These are phyloP conservation scores for Galeruca laticollis DNA, from an alignment of 2,888 invertebrate species.

Conservation along the genomic window DNA sequence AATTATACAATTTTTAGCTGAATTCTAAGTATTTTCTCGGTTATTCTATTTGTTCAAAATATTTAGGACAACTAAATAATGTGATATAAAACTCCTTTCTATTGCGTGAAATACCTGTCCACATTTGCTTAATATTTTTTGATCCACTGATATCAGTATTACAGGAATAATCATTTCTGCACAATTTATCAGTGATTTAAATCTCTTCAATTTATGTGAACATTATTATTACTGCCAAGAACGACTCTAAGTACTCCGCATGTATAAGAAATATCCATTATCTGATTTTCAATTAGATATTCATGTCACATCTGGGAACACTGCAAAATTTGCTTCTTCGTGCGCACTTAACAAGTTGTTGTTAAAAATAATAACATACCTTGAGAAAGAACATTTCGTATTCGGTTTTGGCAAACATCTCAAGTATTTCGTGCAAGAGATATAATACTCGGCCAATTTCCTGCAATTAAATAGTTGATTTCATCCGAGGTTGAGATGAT, in stretches of 20 bases:
- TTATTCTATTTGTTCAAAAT: too few relatives aligned
- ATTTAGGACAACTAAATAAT: too few relatives aligned
- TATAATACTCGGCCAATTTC: not conserved
- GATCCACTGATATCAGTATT: too few relatives aligned
- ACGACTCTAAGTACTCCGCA: not conserved
- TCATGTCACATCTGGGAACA: slow-evolving; percentile 7
- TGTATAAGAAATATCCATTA: slow-evolving; percentile 1
- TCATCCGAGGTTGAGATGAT: not conserved
- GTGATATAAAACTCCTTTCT: too few relatives aligned
- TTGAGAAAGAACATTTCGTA: slow-evolving; percentile 5
- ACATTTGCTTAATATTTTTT: too few relatives aligned
- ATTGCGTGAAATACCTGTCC: too few relatives aligned
- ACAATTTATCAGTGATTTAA: too few relatives aligned
- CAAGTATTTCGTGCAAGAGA: not conserved
- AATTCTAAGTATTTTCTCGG: too few relatives aligned
- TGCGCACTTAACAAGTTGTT: slow-evolving; percentile 2
- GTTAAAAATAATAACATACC: slow-evolving; percentile 6
- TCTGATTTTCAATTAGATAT: slow-evolving; percentile 1
- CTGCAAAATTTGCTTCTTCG: slow-evolving; percentile 9
- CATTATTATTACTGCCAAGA: not conserved
- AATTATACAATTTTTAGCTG: too few relatives aligned
- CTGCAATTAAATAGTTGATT: slow-evolving; percentile 1
- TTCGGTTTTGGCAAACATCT: not conserved
- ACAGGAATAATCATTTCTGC: too few relatives aligned
- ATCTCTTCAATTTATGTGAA: too few relatives aligned